Percentiles rank a stretch among this genome's conserved stretches.
Conservation (phyloP, 92 coral and sea anemone genomes). For the Galaxea fascicularis region DNA sequence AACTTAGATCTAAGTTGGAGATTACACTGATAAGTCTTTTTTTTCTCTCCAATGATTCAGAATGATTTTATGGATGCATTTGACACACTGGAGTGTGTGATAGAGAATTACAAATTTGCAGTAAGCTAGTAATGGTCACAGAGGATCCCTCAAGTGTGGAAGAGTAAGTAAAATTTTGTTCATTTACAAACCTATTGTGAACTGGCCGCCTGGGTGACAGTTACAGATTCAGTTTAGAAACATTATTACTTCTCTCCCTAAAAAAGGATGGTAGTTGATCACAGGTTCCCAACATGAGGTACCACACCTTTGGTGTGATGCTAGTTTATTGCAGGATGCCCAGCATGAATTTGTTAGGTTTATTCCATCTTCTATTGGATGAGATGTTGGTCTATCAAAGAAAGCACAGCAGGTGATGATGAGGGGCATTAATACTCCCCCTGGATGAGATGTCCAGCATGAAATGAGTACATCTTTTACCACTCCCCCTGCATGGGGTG, state of each 20-base stretch:
- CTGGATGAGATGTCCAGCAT: background rate
- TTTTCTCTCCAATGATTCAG: slow-evolving; percentile 27
- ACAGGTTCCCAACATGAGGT: too few species aligned
- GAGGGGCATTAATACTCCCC: background rate
- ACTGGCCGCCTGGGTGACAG: background rate
- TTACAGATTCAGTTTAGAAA: too few species aligned
- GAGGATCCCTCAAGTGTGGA: background rate
- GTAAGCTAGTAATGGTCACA: slow-evolving; percentile 23
- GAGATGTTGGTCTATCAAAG: background rate
- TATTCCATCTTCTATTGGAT: too few species aligned
- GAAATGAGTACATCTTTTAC: background rate
- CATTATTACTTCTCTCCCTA: too few species aligned
- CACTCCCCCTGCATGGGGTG: background rate
- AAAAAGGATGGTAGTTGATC: too few species aligned
- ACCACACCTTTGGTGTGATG: too few species aligned
- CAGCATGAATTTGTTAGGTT: too few species aligned
- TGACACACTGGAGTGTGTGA: slow-evolving; percentile 73
- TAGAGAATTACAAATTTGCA: slow-evolving; percentile 76
- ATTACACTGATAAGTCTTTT: too few species aligned
- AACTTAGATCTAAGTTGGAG: too few species aligned
- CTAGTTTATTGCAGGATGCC: too few species aligned
- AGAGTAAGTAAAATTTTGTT: background rate
- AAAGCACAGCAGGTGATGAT: background rate
- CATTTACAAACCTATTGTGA: background rate
- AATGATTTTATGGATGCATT: slow-evolving; percentile 81